Percentiles rank a stretch among this genome's conserved stretches.
phyloP scores from a whole-genome alignment of 2,113 vertebrate species.

The Labrus mixtus region DNA sequence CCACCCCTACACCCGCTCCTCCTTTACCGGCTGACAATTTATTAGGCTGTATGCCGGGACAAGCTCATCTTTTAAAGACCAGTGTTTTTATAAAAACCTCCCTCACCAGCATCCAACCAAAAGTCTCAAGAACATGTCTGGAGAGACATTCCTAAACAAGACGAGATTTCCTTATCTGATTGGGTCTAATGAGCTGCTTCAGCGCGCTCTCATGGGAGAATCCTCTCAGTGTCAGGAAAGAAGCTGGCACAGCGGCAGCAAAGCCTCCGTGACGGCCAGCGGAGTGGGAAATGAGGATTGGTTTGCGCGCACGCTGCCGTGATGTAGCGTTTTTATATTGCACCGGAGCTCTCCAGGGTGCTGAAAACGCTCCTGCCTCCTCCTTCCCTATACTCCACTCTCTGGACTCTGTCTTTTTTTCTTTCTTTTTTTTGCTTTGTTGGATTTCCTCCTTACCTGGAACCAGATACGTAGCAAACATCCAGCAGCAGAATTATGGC shows the following conservation, averaged over 20 bases:
- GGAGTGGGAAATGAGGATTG: conserved; percentile 63
- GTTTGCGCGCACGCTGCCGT: conserved; percentile 37
- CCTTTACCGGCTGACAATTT: conserved; percentile 9
- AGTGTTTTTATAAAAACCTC: conserved; percentile 7
- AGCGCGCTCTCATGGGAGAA: conserved; percentile 56
- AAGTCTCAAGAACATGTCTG: conserved; percentile 14
- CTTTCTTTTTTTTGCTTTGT: neutral
- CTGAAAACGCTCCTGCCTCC: conserved; percentile 61
- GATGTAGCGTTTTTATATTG: neutral
- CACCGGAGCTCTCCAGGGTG: conserved; percentile 73
- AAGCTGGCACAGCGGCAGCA: conserved; percentile 50
- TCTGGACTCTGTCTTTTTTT: conserved; percentile 2
- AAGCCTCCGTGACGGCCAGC: conserved; percentile 67
- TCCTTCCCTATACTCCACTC: neutral
- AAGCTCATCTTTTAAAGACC: conserved; percentile 13
- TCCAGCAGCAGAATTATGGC: conserved; percentile 24
- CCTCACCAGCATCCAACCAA: neutral
- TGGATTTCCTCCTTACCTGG: conserved; percentile 29
- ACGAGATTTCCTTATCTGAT: conserved; percentile 50
- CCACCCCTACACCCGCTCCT: neutral
- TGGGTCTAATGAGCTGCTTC: conserved; percentile 70
- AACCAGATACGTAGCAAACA: conserved; percentile 26
- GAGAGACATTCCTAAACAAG: conserved; percentile 19
- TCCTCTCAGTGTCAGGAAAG: conserved; percentile 67
- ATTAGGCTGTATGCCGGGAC: conserved; percentile 30